Base-by-base conservation (phyloP, 1,140 invertebrate species). In the Heliconius nattereri region DNA sequence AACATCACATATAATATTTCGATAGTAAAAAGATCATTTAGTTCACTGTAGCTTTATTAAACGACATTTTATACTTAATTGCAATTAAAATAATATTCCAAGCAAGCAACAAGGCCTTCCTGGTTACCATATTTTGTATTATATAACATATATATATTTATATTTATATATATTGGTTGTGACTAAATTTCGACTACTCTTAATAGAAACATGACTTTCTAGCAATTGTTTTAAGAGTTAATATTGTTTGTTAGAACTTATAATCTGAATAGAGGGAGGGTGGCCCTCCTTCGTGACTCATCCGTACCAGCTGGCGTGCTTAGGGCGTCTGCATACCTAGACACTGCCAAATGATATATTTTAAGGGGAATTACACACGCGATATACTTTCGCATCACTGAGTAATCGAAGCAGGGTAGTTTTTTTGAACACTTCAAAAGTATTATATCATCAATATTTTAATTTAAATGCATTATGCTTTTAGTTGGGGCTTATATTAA, bases 261-360 rank as follows among this genome's bases (percentile, higher is more conserved):
- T 60, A 66, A 35, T 74, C 45, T 78, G 76, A 71, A 29, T 71
- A 79, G 76, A 60, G 78, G 81, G 73, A 79, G 78, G 72, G 66
- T 71, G 81, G 75, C 81, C 81, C 81, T 81, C 80, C 80, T 81
- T 81, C 60, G 78, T 82, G 81, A 82, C 81, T 82, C 81, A 82
- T 79, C 81, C 78, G 75, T 79, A 76, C 81, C 81, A 82, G 81
- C 81, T 82, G 81, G 74, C 80, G 76, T 81, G 80, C 81, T 82
- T 76, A 82, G 81, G 81, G 81, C 78, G 81, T 76, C 81, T 82
- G 72, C 75, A 79, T 78, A 82, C 81, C 80, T 81, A 81, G 76
- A 78, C 80, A 75, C 76, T 71, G 71, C 75, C 75, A 81, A 81
- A 77, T 82, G 81, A 82, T 82, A 78, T 79, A 82, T 79, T 71